Conservation (phyloP, 2,113 vertebrate species). For the Oncorhynchus mykiss region DNA sequence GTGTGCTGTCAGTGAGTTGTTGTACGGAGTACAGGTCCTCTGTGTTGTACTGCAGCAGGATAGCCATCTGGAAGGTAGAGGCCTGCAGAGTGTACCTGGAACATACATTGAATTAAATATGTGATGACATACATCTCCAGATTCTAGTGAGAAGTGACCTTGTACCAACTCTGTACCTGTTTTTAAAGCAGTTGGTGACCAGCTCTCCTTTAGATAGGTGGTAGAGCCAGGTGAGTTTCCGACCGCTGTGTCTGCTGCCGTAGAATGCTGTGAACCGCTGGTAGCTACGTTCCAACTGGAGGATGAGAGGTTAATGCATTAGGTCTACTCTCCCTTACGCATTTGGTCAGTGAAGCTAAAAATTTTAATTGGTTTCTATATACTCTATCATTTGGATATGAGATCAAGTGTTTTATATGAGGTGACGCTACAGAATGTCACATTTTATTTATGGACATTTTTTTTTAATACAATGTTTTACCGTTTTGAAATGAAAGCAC, state of each 20-base stretch:
- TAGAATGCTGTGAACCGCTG: slow-evolving; percentile 99
- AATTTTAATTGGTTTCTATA: too few species aligned
- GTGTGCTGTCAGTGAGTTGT: slow-evolving; percentile 95
- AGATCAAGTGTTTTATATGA: too few species aligned
- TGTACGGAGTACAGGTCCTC: slow-evolving; percentile 95
- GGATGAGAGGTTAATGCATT: neutral
- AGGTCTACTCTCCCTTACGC: too few species aligned
- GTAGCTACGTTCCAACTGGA: slow-evolving; percentile 68
- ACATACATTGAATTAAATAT: neutral
- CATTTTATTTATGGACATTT: too few species aligned
- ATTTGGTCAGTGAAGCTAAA: too few species aligned
- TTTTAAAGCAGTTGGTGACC: slow-evolving; percentile 99
- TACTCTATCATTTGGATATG: too few species aligned
- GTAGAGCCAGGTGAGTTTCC: slow-evolving; percentile 96
- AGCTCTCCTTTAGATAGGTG: slow-evolving; percentile 97
- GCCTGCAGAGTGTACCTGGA: slow-evolving; percentile 85
- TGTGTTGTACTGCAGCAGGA: slow-evolving; percentile 96
- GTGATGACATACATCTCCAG: neutral
- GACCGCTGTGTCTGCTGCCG: slow-evolving; percentile 95
- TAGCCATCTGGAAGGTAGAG: slow-evolving; percentile 99
- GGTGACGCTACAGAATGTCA: too few species aligned
- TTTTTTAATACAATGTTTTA: too few species aligned
- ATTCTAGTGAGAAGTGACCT: neutral
- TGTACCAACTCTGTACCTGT: slow-evolving; percentile 65
- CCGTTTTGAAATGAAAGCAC: too few species aligned